Evolutionary conservation across 2,113 vertebrate genomes (phyloP).

Genomic region (Cololabis saira): DNA sequence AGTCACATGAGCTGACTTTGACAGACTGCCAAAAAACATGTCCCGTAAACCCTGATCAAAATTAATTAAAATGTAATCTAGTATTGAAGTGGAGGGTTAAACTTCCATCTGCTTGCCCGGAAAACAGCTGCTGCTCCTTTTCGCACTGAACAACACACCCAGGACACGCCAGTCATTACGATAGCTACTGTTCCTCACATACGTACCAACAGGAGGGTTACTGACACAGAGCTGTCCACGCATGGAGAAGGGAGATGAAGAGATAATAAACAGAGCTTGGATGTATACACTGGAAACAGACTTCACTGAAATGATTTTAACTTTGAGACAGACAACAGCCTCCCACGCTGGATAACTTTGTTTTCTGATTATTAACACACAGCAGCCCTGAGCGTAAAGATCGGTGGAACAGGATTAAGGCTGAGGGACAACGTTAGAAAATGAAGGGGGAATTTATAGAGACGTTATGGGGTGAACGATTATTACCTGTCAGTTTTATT

Average conservation of each 20-base stretch:
- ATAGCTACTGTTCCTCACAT: constrained; percentile 13
- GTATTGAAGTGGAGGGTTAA: constrained; percentile 17
- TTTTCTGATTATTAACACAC: constrained; percentile 36
- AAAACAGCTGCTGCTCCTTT: constrained; percentile 17
- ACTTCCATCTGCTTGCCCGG: constrained; percentile 35
- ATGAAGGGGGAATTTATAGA: neutral
- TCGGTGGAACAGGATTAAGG: constrained; percentile 8
- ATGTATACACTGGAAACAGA: constrained; percentile 30
- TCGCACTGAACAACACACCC: constrained; percentile 33
- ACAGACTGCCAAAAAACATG: constrained; percentile 37
- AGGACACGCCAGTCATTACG: constrained; percentile 30
- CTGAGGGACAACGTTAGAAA: neutral
- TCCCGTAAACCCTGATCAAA: constrained; percentile 29
- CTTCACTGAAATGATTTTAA: constrained; percentile 47
- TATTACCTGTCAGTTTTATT: neutral
- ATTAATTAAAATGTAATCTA: constrained; percentile 55
- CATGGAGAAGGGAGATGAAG: neutral
- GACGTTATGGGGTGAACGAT: neutral
- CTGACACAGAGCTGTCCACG: neutral
- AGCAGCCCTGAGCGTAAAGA: neutral
- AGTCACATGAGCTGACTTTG: constrained; percentile 8
- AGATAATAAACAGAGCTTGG: constrained; percentile 19
- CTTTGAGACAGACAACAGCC: constrained; percentile 23
- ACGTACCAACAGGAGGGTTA: neutral
- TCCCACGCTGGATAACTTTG: constrained; percentile 25